These are phyloP conservation scores for Calephelis virginiensis DNA, from an alignment of 1,140 invertebrate species.

Conservation along the genomic window DNA sequence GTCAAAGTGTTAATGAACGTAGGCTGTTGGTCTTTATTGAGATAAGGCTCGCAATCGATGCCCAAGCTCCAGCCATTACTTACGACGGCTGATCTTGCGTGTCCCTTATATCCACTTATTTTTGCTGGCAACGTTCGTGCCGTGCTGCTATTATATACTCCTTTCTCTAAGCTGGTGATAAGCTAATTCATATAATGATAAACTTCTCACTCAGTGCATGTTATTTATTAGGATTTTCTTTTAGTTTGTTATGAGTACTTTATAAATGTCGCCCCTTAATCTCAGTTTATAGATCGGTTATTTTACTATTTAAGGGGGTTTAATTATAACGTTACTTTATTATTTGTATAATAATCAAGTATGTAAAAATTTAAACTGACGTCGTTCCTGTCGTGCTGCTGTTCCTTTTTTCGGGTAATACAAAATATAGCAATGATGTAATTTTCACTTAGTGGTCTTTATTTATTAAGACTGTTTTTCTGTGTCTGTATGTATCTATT, in stretches of 20 bases:
- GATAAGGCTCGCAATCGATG: constrained; percentile 73
- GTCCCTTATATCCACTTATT: constrained; percentile 58
- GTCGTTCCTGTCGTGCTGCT: too few relatives aligned
- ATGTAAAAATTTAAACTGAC: too few relatives aligned
- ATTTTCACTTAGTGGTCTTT: too few relatives aligned
- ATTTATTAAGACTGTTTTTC: too few relatives aligned
- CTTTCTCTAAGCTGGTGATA: constrained; percentile 43
- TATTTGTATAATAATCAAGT: too few relatives aligned
- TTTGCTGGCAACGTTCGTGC: constrained; percentile 57
- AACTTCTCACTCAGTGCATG: constrained; percentile 25
- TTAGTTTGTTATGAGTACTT: not conserved
- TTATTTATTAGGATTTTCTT: constrained; percentile 33
- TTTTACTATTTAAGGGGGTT: too few relatives aligned
- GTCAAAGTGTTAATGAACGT: constrained; percentile 76
- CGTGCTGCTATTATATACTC: constrained; percentile 63
- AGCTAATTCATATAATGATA: constrained; percentile 51
- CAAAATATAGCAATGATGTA: too few relatives aligned
- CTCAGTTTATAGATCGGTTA: too few relatives aligned
- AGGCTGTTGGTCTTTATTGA: constrained; percentile 76
- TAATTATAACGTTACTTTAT: too few relatives aligned
- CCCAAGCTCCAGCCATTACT: constrained; percentile 60
- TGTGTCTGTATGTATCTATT: too few relatives aligned
- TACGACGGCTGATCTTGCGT: constrained; percentile 62
- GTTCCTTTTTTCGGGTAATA: too few relatives aligned
- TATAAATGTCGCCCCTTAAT: too few relatives aligned